A percentile compares a stretch with the other conserved stretches of the same genome.
phyloP scores from a whole-genome alignment of 2,888 invertebrate species.

The Diabrotica balteata region DNA sequence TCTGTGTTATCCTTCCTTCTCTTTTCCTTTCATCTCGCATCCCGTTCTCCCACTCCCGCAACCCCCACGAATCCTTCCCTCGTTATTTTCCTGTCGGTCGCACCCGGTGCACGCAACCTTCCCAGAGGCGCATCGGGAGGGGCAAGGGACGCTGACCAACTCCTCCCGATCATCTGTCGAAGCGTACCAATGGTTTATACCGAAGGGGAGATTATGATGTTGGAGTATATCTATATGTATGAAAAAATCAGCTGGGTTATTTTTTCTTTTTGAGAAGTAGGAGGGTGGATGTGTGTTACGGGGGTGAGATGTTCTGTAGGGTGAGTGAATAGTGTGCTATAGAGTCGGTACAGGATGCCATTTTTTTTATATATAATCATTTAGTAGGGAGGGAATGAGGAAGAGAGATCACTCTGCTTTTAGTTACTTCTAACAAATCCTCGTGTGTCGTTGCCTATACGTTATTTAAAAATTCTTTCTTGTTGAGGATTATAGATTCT shows the following conservation, averaged over 20 bases:
- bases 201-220: slow-evolving; percentile 23
- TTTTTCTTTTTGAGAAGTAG: slow-evolving; percentile 11
- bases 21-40: slow-evolving; percentile 6
- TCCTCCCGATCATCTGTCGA: slow-evolving; percentile 50
- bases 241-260: slow-evolving; percentile 18
- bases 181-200: slow-evolving; percentile 40
- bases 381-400: background rate
- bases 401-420: background rate
- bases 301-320: background rate
- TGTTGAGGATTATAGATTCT: no score
- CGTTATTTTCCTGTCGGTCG: slow-evolving; percentile 59
- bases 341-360: background rate
- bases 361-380: background rate
- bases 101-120: slow-evolving; percentile 55
- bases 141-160: slow-evolving; percentile 32
- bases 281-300: slow-evolving; percentile 8
- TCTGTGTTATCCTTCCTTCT: background rate
- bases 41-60: slow-evolving; percentile 40
- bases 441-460: no score
- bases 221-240: slow-evolving; percentile 1
- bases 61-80: slow-evolving; percentile 44
- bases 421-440: no score
- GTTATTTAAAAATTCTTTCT: no score
- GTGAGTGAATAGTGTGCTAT: background rate
- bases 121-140: slow-evolving; percentile 40